phyloP scores from a whole-genome alignment of 2,888 invertebrate species.

The Tetheella fluctuosa region DNA sequence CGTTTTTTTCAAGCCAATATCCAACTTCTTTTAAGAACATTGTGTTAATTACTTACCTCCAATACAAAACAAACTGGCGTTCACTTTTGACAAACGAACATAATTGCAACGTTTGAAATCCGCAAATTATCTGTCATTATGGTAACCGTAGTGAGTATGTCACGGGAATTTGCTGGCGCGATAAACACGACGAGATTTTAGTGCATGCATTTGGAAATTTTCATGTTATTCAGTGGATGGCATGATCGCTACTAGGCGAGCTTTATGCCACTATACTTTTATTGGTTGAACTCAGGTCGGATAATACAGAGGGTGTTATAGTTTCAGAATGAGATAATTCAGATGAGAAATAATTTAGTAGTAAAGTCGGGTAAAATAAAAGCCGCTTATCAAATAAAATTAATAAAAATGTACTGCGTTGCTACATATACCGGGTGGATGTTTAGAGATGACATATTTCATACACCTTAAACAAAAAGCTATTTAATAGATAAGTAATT shows the following conservation, averaged over 20 bases:
- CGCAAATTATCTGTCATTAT: neutral
- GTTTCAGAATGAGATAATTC: too few species aligned
- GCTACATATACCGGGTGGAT: too few species aligned
- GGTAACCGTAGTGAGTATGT: slow-evolving; percentile 35
- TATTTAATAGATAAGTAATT: too few species aligned
- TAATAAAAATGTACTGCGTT: too few species aligned
- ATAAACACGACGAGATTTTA: slow-evolving; percentile 49
- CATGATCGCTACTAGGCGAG: slow-evolving; percentile 16
- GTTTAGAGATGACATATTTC: too few species aligned
- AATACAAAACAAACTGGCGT: neutral
- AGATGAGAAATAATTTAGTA: too few species aligned
- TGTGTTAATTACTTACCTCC: neutral
- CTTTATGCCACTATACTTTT: slow-evolving; percentile 3
- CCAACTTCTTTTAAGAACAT: too few species aligned
- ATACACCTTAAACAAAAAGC: too few species aligned
- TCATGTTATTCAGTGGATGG: slow-evolving; percentile 27
- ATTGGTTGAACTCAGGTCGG: neutral
- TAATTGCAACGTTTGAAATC: neutral
- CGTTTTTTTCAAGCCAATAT: too few species aligned
- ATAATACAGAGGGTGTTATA: neutral
- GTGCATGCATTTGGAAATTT: slow-evolving; percentile 37
- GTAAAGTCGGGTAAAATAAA: too few species aligned
- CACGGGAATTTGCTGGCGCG: slow-evolving; percentile 41
- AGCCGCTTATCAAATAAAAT: too few species aligned
- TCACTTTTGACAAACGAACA: neutral